These are phyloP conservation scores for Xestoiulus laeticollis DNA, from an alignment of 2,888 invertebrate species.

Conservation along the genomic window DNA sequence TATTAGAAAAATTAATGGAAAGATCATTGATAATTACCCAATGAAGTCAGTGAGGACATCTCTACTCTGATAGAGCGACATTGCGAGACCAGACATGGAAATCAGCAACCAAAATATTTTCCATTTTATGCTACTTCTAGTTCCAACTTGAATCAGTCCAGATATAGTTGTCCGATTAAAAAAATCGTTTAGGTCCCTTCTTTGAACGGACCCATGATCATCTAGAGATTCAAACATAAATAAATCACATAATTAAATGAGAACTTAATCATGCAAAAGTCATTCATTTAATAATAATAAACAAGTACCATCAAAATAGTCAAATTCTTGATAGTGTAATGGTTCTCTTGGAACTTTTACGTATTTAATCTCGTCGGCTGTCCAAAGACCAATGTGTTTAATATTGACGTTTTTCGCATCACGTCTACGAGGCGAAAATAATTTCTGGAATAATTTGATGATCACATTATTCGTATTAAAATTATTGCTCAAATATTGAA, in stretches of 20 bases:
- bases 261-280: too few species aligned
- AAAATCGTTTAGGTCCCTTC: constrained; percentile 47
- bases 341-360: neutral
- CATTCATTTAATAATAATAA: neutral
- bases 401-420: neutral
- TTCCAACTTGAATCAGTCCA: constrained; percentile 48
- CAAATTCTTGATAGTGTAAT: neutral
- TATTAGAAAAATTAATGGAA: too few species aligned
- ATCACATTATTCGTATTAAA: neutral
- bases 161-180: constrained; percentile 49
- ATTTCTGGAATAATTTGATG: neutral
- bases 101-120: constrained; percentile 49
- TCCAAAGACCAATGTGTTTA: constrained; percentile 42
- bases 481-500: neutral
- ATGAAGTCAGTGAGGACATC: constrained; percentile 51
- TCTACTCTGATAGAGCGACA: constrained; percentile 50
- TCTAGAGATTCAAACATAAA: neutral
- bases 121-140: constrained; percentile 43
- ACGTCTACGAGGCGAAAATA: neutral
- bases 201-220: neutral
- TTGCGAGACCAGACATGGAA: constrained; percentile 47
- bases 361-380: neutral
- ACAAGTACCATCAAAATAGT: neutral
- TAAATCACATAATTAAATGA: too few species aligned
- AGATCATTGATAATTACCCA: too few species aligned